phyloP scores from a whole-genome alignment of 2,113 vertebrate genomes.

The Nannospalax galili region DNA sequence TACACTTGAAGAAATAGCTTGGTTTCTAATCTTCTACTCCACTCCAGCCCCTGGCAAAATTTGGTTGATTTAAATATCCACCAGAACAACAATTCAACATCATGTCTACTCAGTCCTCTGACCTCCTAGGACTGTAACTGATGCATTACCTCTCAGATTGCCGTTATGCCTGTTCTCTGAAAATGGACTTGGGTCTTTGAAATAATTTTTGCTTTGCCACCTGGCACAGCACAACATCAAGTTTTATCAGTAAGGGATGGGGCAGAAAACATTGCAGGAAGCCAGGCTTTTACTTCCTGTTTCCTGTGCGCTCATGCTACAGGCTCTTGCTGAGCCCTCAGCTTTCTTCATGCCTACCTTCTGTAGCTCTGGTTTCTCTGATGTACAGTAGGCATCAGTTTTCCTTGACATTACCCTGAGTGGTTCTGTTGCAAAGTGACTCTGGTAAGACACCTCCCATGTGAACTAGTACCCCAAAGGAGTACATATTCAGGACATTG shows the following conservation, averaged over 20 bases:
- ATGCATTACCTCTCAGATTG: too few species aligned
- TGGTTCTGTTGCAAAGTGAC: not conserved
- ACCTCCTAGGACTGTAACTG: too few species aligned
- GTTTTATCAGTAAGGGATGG: not conserved
- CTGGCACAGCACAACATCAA: not conserved
- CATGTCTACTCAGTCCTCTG: not conserved
- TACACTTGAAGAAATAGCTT: conserved; percentile 9
- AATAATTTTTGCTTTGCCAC: not conserved
- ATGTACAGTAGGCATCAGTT: not conserved
- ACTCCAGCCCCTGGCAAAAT: not conserved
- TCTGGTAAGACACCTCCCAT: not conserved
- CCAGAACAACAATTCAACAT: not conserved
- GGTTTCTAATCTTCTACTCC: not conserved
- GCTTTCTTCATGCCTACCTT: not conserved
- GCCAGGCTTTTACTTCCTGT: conserved; percentile 42
- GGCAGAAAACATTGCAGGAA: not conserved
- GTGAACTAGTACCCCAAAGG: not conserved
- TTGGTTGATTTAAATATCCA: not conserved
- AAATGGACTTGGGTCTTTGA: conserved; percentile 23
- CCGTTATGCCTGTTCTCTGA: not conserved
- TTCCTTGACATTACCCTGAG: not conserved
- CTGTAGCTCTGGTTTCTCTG: not conserved
- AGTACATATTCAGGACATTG: not conserved
- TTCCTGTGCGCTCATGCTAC: conserved; percentile 4
- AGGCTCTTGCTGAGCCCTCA: not conserved